A percentile compares a stretch with the other conserved stretches of the same genome.
phyloP scores from a whole-genome alignment of 2,888 invertebrate species.

The Dicyrtomina minuta region DNA sequence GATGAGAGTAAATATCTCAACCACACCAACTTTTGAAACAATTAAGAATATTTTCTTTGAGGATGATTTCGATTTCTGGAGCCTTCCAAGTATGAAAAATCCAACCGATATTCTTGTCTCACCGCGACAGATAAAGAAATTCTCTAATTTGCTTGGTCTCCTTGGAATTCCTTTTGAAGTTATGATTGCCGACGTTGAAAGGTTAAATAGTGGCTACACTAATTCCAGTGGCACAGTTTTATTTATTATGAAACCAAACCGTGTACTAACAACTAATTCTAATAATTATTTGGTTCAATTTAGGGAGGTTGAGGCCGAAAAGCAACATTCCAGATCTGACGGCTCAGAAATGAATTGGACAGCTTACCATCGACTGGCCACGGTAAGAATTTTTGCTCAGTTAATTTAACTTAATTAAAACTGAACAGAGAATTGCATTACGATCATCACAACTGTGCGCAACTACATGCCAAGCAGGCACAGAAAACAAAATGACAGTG shows the following conservation, averaged over 20 bases:
- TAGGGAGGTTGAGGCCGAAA: conserved; percentile 16
- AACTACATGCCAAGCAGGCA: no score
- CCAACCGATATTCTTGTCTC: conserved; percentile 73
- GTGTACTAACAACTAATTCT: neutral
- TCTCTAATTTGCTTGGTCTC: conserved; percentile 34
- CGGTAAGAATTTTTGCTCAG: conserved; percentile 31
- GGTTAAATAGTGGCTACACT: conserved; percentile 34
- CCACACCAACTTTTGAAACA: conserved; percentile 40
- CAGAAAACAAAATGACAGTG: no score
- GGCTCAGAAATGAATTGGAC: conserved; percentile 43
- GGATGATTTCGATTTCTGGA: conserved; percentile 65
- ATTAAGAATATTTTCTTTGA: conserved; percentile 44
- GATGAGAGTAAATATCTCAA: conserved; percentile 41
- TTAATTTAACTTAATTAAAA: neutral
- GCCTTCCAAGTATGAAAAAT: conserved; percentile 61
- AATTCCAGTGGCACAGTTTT: no score
- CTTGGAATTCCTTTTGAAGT: conserved; percentile 45
- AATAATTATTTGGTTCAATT: neutral
- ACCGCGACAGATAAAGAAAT: conserved; percentile 59
- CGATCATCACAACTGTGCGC: no score
- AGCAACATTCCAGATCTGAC: conserved; percentile 7
- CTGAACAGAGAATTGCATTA: no score
- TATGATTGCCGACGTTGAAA: conserved; percentile 43
- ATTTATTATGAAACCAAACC: no score
- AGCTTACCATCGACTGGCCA: conserved; percentile 48